Percentiles rank a stretch among this genome's conserved stretches.
Conservation (phyloP, 1,140 invertebrate species). For the Leptinotarsa lineolata region DNA sequence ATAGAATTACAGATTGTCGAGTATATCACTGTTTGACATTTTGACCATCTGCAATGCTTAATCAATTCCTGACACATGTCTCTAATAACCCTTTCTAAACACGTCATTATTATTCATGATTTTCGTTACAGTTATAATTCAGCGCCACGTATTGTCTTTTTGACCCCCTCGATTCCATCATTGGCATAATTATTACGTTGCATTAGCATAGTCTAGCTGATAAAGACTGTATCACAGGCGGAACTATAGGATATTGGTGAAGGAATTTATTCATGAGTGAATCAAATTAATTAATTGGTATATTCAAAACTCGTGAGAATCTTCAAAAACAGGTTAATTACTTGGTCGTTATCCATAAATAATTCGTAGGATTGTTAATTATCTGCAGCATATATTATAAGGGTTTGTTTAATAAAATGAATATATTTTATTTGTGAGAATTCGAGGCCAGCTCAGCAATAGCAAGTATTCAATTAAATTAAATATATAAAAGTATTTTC, state of each 20-base stretch:
- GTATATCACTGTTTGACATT: not conserved
- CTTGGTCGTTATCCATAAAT: too few species aligned
- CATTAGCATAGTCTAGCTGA: not conserved
- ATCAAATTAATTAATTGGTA: not conserved
- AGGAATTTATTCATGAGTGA: slow-evolving; percentile 1
- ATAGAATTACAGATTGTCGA: not conserved
- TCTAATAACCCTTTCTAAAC: slow-evolving; percentile 6
- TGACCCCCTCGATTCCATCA: slow-evolving; percentile 4
- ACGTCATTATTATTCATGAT: slow-evolving; percentile 6
- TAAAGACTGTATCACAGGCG: not conserved
- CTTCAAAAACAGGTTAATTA: not conserved
- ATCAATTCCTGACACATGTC: slow-evolving; percentile 4
- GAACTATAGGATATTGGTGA: not conserved
- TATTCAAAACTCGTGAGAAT: not conserved
- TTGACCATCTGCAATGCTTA: not conserved
- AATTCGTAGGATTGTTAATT: too few species aligned
- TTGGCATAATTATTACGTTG: not conserved
- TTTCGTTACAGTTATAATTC: slow-evolving; percentile 5
- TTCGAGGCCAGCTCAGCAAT: too few species aligned
- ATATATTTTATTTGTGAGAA: too few species aligned
- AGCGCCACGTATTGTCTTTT: slow-evolving; percentile 8
- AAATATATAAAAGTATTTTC: too few species aligned
- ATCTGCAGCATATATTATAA: too few species aligned
- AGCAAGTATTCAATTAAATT: too few species aligned
- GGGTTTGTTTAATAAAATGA: too few species aligned